Conservation (phyloP, 2,113 vertebrate species). For the cattle (Bos taurus) region DNA sequence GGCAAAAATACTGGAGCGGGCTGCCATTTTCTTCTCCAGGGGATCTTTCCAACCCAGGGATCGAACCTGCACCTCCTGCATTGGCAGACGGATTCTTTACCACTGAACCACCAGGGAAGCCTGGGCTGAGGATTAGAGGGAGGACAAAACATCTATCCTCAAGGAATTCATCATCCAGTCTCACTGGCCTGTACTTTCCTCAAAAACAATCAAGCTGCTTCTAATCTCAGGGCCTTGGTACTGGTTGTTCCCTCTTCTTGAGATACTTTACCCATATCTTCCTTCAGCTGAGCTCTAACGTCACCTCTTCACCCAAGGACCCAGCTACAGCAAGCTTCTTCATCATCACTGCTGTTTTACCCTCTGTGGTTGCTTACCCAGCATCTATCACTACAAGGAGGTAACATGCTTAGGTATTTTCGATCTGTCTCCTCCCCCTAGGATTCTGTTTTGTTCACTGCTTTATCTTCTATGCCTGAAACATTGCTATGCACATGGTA, state of each 20-base stretch:
- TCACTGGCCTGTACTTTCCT: background rate
- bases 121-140: background rate
- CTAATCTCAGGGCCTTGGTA: background rate
- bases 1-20: background rate
- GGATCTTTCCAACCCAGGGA: background rate
- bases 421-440: background rate
- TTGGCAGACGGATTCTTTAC: background rate
- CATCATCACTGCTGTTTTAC: background rate
- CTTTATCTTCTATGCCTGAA: background rate
- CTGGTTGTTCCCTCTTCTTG: background rate
- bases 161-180: background rate
- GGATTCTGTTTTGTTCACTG: background rate
- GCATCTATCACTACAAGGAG: background rate
- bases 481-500: background rate
- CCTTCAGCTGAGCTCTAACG: background rate
- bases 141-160: background rate
- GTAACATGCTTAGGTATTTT: background rate
- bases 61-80: rapidly evolving
- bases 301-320: background rate
- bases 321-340: background rate
- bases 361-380: background rate
- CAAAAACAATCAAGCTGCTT: background rate
- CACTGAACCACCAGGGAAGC: background rate
- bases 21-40: background rate
- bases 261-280: background rate